These are phyloP conservation scores for Cyprinella venusta DNA, from an alignment of 2,797 vertebrate genomes.

Conservation along the genomic window DNA sequence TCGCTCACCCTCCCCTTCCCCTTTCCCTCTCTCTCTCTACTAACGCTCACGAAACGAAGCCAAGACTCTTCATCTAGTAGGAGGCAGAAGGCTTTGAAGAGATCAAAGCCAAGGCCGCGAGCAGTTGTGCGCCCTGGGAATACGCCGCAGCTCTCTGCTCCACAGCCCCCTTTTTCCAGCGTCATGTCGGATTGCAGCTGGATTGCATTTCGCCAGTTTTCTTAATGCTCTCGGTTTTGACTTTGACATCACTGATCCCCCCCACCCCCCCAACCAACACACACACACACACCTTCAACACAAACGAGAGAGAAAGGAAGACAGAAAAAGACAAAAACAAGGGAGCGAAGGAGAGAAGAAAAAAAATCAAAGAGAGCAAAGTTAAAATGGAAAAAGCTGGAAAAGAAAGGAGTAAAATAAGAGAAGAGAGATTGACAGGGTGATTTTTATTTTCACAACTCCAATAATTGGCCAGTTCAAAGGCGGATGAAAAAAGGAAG, in stretches of 20 bases:
- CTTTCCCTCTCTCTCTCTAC: slow-evolving; percentile 55
- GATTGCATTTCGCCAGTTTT: slow-evolving; percentile 97
- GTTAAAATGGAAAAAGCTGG: slow-evolving; percentile 15
- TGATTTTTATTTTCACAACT: slow-evolving; percentile 96
- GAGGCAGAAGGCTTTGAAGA: slow-evolving; percentile 99
- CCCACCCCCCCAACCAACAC: slow-evolving; percentile 22
- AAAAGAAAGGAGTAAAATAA: slow-evolving; percentile 35
- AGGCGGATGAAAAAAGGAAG: slow-evolving; percentile 81
- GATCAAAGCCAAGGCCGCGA: slow-evolving; percentile 99
- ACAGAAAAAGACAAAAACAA: slow-evolving; percentile 56
- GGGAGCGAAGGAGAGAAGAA: slow-evolving; percentile 1
- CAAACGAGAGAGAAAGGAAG: slow-evolving; percentile 60
- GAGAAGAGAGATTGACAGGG: slow-evolving; percentile 71
- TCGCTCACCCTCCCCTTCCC: slow-evolving; percentile 55
- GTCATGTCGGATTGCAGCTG: slow-evolving; percentile 99
- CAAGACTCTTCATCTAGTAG: slow-evolving; percentile 99
- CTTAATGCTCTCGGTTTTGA: slow-evolving; percentile 98
- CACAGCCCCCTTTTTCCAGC: slow-evolving; percentile 96
- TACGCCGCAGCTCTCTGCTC: slow-evolving; percentile 96
- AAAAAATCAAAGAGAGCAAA: background rate
- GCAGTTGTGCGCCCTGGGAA: slow-evolving; percentile 99
- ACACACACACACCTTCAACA: slow-evolving; percentile 32
- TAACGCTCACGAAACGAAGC: slow-evolving; percentile 92
- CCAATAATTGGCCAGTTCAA: slow-evolving; percentile 94
- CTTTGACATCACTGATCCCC: slow-evolving; percentile 96